Percentiles rank a stretch among this genome's conserved stretches.
These are phyloP conservation scores for Hexactinellida sp. DNA, from an alignment of 37 sponge, comb jelly and placozoan genomes.

Conservation along the genomic window DNA sequence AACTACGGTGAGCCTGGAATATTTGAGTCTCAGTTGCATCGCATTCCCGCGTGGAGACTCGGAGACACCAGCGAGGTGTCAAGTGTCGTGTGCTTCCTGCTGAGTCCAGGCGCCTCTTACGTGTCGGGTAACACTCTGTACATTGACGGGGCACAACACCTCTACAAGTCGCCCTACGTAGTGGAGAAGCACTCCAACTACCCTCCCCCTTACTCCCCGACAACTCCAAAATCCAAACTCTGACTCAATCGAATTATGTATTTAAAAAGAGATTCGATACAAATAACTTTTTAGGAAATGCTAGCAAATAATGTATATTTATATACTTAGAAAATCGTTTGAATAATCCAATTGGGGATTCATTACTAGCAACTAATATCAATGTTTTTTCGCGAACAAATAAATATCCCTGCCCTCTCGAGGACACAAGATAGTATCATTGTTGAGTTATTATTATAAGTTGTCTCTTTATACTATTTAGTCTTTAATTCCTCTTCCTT, in stretches of 20 bases:
- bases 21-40: slow-evolving; percentile 24
- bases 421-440: too few species aligned
- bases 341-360: too few species aligned
- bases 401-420: too few species aligned
- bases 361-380: too few species aligned
- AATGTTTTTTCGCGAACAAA: too few species aligned
- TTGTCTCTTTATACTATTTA: too few species aligned
- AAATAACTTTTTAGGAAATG: too few species aligned
- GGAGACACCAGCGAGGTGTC: slow-evolving; percentile 83
- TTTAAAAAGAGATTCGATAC: background rate
- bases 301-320: too few species aligned
- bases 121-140: slow-evolving; percentile 49
- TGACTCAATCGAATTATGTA: background rate
- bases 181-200: slow-evolving; percentile 9
- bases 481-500: background rate
- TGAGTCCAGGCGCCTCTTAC: slow-evolving; percentile 67
- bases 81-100: slow-evolving; percentile 62
- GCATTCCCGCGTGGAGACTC: slow-evolving; percentile 63
- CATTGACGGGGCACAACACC: slow-evolving; percentile 45
- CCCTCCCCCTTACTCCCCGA: background rate
- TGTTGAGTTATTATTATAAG: too few species aligned
- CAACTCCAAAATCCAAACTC: background rate
- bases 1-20: slow-evolving; percentile 36
- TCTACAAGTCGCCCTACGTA: background rate
- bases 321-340: too few species aligned